Evolutionary conservation across 2,888 invertebrate genomes (phyloP).

Genomic region (Cantharis rufa): DNA sequence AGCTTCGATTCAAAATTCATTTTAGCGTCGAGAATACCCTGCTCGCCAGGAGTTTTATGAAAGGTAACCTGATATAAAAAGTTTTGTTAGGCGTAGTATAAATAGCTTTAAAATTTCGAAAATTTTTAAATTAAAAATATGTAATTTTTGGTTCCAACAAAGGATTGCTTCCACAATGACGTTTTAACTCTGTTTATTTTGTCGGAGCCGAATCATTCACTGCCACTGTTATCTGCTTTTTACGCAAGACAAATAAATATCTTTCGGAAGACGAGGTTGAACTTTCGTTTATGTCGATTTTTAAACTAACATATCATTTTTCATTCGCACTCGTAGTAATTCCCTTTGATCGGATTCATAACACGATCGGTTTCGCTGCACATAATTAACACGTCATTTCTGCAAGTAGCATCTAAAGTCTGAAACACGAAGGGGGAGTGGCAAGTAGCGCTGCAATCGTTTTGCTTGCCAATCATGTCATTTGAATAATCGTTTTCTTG

Average conservation of each 20-base stretch:
- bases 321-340: not conserved
- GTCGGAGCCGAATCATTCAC: not conserved
- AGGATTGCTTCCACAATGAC: not conserved
- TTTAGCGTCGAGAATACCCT: conserved; percentile 20
- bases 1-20: conserved; percentile 27
- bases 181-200: not conserved
- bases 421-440: not conserved
- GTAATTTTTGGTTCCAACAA: not conserved
- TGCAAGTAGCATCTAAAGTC: not conserved
- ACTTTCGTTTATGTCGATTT: not conserved
- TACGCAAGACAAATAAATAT: not conserved
- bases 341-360: not conserved
- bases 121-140: not conserved
- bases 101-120: conserved; percentile 2
- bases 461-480: not conserved
- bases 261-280: not conserved
- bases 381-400: not conserved
- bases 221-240: not conserved
- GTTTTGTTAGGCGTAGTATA: conserved; percentile 13
- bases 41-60: conserved; percentile 15
- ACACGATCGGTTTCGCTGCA: not conserved
- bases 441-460: not conserved
- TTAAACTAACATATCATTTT: not conserved
- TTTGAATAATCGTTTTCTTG: not conserved
- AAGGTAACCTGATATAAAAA: conserved; percentile 21